These are phyloP conservation scores for Drosophila paramelanica DNA, from an alignment of 2,888 invertebrate genomes.

Conservation along the genomic window DNA sequence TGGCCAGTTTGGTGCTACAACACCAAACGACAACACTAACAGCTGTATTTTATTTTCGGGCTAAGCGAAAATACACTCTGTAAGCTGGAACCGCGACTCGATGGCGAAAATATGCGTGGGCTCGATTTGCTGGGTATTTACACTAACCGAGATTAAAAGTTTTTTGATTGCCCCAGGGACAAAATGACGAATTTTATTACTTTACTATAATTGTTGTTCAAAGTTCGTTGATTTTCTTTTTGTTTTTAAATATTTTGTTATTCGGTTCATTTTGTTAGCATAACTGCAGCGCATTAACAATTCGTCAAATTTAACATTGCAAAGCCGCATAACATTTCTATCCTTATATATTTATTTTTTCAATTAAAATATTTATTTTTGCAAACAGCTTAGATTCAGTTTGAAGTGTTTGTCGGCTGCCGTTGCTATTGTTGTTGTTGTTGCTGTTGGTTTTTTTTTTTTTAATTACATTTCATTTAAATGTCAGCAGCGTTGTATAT, in stretches of 20 bases:
- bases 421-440: constrained; percentile 26
- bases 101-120: constrained; percentile 34
- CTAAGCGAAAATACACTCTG: constrained; percentile 17
- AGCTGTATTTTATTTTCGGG: constrained; percentile 47
- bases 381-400: constrained; percentile 41
- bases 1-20: constrained; percentile 61
- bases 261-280: too few species aligned
- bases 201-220: too few species aligned
- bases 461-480: constrained; percentile 79
- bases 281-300: constrained; percentile 22
- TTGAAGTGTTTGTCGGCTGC: constrained; percentile 49
- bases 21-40: constrained; percentile 53
- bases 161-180: background rate
- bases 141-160: constrained; percentile 1
- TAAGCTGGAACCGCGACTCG: constrained; percentile 12
- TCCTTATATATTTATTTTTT: constrained; percentile 26
- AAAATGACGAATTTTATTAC: too few species aligned
- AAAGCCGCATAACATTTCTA: constrained; percentile 24
- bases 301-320: constrained; percentile 14
- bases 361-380: constrained; percentile 42
- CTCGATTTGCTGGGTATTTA: constrained; percentile 4
- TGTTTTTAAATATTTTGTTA: constrained; percentile 3
- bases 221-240: too few species aligned
- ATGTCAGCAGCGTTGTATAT: constrained; percentile 70
- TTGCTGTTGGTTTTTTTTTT: constrained; percentile 23